A percentile compares a stretch with the other conserved stretches of the same genome.
Evolutionary conservation across 2,888 invertebrate genomes (phyloP).

Genomic region (Luperina nickerlii): DNA sequence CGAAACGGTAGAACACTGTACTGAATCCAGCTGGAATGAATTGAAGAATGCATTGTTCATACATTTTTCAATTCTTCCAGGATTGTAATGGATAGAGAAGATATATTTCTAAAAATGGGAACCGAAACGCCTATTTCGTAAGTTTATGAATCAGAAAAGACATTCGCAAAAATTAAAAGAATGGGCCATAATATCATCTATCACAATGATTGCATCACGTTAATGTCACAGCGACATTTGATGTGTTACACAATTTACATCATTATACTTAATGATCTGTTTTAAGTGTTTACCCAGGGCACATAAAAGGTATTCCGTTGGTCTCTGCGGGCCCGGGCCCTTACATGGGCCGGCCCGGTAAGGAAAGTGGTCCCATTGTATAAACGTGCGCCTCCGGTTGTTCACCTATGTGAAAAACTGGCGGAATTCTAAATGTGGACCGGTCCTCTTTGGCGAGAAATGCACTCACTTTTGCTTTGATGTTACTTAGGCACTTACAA

Average conservation of each 20-base stretch:
- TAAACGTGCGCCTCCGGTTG: constrained; percentile 74
- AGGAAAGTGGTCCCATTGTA: constrained; percentile 88
- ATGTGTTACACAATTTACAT: constrained; percentile 64
- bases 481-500: constrained; percentile 6
- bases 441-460: constrained; percentile 65
- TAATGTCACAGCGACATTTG: constrained; percentile 59
- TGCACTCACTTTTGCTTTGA: constrained; percentile 67
- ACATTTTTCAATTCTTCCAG: background rate
- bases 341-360: constrained; percentile 78
- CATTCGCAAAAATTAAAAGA: constrained; percentile 14
- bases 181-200: constrained; percentile 14
- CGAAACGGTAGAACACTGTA: constrained; percentile 8
- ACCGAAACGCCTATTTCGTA: constrained; percentile 8
- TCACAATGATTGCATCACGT: constrained; percentile 39
- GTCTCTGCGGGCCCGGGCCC: constrained; percentile 64
- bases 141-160: background rate
- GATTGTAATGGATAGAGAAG: background rate
- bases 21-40: background rate
- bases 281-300: constrained; percentile 61
- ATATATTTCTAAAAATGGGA: background rate
- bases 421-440: constrained; percentile 74
- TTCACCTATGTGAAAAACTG: constrained; percentile 84
- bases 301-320: constrained; percentile 66
- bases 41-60: constrained; percentile 16
- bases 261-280: constrained; percentile 66